These are phyloP conservation scores for Anguilla pacifica DNA, from an alignment of 2,797 vertebrate genomes.

Conservation along the genomic window DNA sequence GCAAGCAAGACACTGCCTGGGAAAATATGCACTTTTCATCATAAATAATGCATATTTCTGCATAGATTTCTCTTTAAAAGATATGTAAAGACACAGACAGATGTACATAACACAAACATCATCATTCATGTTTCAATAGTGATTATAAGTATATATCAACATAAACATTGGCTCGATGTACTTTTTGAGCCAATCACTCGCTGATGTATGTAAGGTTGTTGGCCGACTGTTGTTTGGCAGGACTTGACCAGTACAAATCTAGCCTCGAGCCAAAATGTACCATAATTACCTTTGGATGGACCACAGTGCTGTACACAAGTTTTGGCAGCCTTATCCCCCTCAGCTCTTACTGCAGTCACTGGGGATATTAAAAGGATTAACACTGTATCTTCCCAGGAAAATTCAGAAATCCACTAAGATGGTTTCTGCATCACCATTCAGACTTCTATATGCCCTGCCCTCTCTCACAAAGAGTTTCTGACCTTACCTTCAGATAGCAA, in stretches of 20 bases:
- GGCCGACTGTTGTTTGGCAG: conserved; percentile 48
- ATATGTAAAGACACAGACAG: not conserved
- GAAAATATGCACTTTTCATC: not conserved
- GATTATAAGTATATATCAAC: conserved; percentile 7
- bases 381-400: not conserved
- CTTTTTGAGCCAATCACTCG: not conserved
- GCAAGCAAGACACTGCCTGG: conserved; percentile 23
- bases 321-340: conserved; percentile 57
- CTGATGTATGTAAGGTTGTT: conserved; percentile 46
- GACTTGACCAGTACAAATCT: conserved; percentile 38
- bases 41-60: not conserved
- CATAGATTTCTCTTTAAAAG: not conserved
- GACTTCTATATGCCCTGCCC: not conserved
- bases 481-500: not conserved
- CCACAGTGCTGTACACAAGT: conserved; percentile 39
- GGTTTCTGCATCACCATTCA: not conserved
- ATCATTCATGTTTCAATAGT: not conserved
- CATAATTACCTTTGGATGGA: not conserved
- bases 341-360: conserved; percentile 52
- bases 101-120: not conserved
- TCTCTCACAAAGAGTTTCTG: not conserved
- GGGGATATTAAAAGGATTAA: conserved; percentile 21
- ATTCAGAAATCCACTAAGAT: not conserved
- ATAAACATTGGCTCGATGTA: conserved; percentile 37
- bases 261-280: not conserved